phyloP scores from a whole-genome alignment of 2,797 vertebrate genomes.

The Microctenopoma lineatum region DNA sequence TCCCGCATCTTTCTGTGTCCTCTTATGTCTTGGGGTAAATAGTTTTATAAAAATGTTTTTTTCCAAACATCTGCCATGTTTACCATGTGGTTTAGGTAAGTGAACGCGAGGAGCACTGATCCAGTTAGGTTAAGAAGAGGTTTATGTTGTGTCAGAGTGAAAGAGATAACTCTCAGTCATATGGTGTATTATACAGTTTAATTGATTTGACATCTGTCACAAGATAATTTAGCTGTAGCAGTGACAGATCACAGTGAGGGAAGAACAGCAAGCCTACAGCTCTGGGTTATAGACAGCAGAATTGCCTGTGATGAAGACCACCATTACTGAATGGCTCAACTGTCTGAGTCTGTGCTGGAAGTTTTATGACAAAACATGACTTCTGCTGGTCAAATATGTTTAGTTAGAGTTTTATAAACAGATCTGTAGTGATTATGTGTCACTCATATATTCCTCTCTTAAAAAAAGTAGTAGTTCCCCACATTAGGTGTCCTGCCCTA shows the following conservation, averaged over 20 bases:
- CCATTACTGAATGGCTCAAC: conserved; percentile 7
- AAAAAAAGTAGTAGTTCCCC: conserved; percentile 4
- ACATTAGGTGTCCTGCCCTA: conserved; percentile 20
- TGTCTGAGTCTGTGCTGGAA: conserved; percentile 3
- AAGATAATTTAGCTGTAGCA: conserved; percentile 7
- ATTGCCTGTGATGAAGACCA: conserved; percentile 13
- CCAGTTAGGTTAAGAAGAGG: conserved; percentile 1
- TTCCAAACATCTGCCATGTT: conserved; percentile 22
- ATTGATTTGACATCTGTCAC: conserved; percentile 28
- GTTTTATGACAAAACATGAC: conserved; percentile 15
- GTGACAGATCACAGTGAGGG: conserved; percentile 4
- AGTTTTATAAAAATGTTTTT: conserved; percentile 6
- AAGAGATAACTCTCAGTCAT: not conserved
- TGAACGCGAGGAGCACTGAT: conserved; percentile 5
- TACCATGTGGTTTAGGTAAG: conserved; percentile 13
- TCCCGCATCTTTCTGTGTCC: not conserved
- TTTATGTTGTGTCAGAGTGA: conserved; percentile 5
- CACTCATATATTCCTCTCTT: too few species aligned
- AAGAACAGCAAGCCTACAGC: not conserved
- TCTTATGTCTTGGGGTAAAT: not conserved
- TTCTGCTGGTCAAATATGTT: conserved; percentile 5
- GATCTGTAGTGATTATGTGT: too few species aligned
- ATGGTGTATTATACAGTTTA: not conserved
- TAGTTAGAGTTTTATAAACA: not conserved
- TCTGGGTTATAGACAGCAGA: conserved; percentile 5